These are phyloP conservation scores for Oreotrochilus melanogaster DNA, from an alignment of 2,113 vertebrate genomes.

Conservation along the genomic window DNA sequence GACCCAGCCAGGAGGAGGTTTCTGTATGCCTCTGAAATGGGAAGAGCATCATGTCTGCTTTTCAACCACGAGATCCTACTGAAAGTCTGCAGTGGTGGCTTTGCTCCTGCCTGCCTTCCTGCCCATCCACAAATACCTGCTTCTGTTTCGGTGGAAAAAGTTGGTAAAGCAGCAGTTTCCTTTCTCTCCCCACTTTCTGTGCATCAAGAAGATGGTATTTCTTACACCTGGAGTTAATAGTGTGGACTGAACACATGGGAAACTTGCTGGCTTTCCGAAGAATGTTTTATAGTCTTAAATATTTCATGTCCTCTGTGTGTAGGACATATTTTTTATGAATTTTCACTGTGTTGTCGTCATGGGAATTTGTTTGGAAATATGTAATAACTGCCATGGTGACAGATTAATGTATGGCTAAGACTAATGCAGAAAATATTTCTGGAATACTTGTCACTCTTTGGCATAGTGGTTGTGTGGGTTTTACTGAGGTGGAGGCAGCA, in stretches of 20 bases:
- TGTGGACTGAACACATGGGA: not conserved
- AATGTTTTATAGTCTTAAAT: constrained; percentile 15
- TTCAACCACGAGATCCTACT: not conserved
- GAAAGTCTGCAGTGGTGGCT: not conserved
- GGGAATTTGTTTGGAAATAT: not conserved
- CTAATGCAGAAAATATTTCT: constrained; percentile 52
- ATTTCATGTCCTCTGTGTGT: constrained; percentile 13
- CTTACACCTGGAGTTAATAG: not conserved
- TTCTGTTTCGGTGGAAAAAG: not conserved
- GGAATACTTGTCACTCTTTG: constrained; percentile 8
- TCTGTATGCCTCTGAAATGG: not conserved
- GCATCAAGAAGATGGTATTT: not conserved
- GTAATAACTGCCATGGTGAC: constrained; percentile 22
- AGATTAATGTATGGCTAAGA: not conserved
- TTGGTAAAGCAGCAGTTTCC: not conserved
- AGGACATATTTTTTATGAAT: not conserved
- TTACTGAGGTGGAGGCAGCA: constrained; percentile 20
- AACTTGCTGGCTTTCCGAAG: not conserved
- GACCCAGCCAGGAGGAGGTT: not conserved
- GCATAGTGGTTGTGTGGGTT: constrained; percentile 8
- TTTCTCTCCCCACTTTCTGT: not conserved
- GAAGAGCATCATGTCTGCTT: not conserved
- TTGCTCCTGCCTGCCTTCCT: not conserved
- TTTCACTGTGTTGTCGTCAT: not conserved
- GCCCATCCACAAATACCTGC: not conserved